Conservation (phyloP, 2,113 vertebrate genomes). For the Vulpes lagopus region DNA sequence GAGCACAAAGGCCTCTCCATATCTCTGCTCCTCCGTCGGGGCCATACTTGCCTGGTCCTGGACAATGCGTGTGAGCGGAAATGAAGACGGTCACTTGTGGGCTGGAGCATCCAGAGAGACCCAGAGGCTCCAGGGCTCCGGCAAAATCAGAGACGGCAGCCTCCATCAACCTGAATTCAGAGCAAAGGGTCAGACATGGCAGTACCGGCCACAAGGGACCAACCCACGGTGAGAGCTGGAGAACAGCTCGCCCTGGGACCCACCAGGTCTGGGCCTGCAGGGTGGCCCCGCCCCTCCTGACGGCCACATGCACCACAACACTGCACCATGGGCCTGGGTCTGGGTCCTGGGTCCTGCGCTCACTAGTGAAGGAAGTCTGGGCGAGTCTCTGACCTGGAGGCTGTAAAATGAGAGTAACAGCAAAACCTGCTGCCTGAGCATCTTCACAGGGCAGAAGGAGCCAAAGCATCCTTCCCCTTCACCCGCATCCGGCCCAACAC, state of each 20-base stretch:
- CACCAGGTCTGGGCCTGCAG: neutral
- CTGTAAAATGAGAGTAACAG: neutral
- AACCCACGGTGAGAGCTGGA: neutral
- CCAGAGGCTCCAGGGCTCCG: neutral
- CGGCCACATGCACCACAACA: neutral
- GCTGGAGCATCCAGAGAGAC: neutral
- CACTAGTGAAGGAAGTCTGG: neutral
- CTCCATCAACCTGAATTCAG: neutral
- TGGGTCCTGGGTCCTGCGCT: neutral
- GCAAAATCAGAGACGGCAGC: neutral
- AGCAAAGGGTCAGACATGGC: neutral
- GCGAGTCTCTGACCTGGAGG: neutral
- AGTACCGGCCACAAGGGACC: no score
- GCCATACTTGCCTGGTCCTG: neutral
- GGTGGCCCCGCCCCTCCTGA: neutral
- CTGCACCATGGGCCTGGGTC: neutral
- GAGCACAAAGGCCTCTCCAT: neutral
- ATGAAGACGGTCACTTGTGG: neutral
- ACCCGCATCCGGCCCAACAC: no score
- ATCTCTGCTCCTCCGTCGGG: neutral
- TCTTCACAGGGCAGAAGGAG: neutral
- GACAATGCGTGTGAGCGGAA: neutral
- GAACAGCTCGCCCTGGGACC: fast-evolving
- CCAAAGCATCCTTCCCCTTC: no score
- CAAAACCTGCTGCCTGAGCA: neutral